phyloP scores from a whole-genome alignment of 2,888 invertebrate genomes.

The Athalia rosae region DNA sequence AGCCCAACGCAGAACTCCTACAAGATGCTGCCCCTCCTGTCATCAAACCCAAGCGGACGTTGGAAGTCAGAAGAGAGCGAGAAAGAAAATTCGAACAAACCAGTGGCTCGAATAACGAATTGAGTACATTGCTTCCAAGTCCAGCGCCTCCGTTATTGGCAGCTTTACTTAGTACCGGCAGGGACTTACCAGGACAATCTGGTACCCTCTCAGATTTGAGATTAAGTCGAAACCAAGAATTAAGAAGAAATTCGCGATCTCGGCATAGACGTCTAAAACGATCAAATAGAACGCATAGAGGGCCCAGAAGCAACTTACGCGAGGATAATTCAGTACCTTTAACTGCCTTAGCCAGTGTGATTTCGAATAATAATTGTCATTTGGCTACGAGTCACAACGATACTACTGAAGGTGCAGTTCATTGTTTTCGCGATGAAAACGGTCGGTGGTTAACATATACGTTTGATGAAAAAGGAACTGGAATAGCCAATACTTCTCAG shows the following conservation, averaged over 20 bases:
- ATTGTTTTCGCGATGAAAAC: slow-evolving; percentile 90
- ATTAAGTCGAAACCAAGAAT: slow-evolving; percentile 51
- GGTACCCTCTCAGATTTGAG: slow-evolving; percentile 53
- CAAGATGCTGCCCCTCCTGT: slow-evolving; percentile 71
- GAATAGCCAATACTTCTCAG: slow-evolving; percentile 73
- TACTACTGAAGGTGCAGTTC: slow-evolving; percentile 88
- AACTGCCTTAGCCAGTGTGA: slow-evolving; percentile 72
- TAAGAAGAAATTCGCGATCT: slow-evolving; percentile 73
- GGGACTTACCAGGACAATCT: slow-evolving; percentile 75
- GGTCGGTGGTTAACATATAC: slow-evolving; percentile 92
- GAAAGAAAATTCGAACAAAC: slow-evolving; percentile 76
- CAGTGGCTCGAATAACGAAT: slow-evolving; percentile 80
- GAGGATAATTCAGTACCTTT: slow-evolving; percentile 64
- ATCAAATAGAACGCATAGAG: slow-evolving; percentile 73
- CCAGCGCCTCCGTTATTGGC: slow-evolving; percentile 79
- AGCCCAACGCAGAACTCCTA: slow-evolving; percentile 44
- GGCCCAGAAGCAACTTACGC: slow-evolving; percentile 56
- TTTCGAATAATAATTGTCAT: slow-evolving; percentile 77
- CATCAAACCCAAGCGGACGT: slow-evolving; percentile 73
- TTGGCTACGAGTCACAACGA: slow-evolving; percentile 88
- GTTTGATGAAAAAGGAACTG: slow-evolving; percentile 86
- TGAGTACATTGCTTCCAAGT: slow-evolving; percentile 80
- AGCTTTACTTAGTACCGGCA: slow-evolving; percentile 79
- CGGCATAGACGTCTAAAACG: slow-evolving; percentile 77
- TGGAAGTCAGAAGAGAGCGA: slow-evolving; percentile 59